Evolutionary conservation across 92 coral and sea anemone genomes (phyloP), one percentile per base, ranked within the genome.

Genomic region (Isaurus tuberculatus): DNA sequence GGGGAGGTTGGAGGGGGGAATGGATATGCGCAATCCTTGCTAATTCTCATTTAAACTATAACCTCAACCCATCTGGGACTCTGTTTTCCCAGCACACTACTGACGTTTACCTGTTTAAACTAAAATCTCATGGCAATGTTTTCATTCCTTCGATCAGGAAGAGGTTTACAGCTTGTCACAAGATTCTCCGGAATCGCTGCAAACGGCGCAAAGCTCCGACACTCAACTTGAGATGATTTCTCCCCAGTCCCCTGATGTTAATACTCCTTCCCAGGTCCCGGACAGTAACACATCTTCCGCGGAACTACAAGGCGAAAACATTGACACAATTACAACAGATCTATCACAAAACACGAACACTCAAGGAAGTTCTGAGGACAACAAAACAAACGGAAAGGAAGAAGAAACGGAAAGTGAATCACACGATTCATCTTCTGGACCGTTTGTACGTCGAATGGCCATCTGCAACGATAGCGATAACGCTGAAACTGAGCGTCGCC

Each of bases 391-490:
- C 25, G 29, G 5, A 11, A 63, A 0, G 31, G 8, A 13, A 5
- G 69, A 60, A 22, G 82, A 77, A 10, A 36, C 51, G 4, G 70
- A 19, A 13, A 14, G 42, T 22, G 14, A 34, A n/a, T 32, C 30
- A 8, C 65, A 8, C 9, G 33, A 53, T 0, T 29, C 42, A 23
- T 58, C 55, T 23, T 67, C 69, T 0, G 82, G 70, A 20, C 70
- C 68, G 7, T 60, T 15, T 5, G 30, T 32, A 20, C 82, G 82
- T 55, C 69, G 82, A 7, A 77, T 77, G 82, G 82, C 82, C 53
- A 70, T 77, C 1, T 77, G 82, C 23, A 42, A 77, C 70, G 70
- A 77, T 6, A 77, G 51, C 15, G 82, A 77, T 36, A 77, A 77
- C 33, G 82, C 82, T 0, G 82, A 37, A 34, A 1, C 34, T 5